Conservation (phyloP, 2,888 invertebrate species). For the Drosophila kuntzei region DNA sequence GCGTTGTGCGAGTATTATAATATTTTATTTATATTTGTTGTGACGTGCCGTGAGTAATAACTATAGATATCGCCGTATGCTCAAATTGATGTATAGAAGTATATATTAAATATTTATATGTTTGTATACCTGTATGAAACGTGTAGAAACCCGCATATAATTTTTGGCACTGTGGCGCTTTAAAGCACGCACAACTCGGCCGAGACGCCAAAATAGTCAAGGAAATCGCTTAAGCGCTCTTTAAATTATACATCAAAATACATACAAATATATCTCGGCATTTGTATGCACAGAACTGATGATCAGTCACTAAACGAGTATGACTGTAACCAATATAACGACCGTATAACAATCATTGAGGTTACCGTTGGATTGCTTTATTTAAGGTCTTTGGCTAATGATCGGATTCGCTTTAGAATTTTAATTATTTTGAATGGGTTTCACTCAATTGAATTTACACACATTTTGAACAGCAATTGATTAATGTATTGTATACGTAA, state of each 20-base stretch:
- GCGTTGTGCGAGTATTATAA: conserved; percentile 49
- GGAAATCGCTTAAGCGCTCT: conserved; percentile 52
- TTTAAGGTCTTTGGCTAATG: conserved; percentile 42
- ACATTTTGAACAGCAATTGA: background rate
- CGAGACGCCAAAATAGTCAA: conserved; percentile 62
- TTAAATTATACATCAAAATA: conserved; percentile 9
- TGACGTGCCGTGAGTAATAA: conserved; percentile 82
- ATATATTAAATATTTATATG: conserved; percentile 7
- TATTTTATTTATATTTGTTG: conserved; percentile 78
- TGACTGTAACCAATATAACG: conserved; percentile 10
- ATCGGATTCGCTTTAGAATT: conserved; percentile 26
- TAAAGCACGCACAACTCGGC: conserved; percentile 66
- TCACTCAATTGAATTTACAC: background rate
- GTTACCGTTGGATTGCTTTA: conserved; percentile 27
- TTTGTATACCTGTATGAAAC: conserved; percentile 49
- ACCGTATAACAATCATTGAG: conserved; percentile 42
- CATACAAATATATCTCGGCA: conserved; percentile 19
- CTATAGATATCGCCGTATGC: conserved; percentile 63
- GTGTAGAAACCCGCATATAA: conserved; percentile 60
- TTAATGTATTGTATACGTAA: background rate
- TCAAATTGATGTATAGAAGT: conserved; percentile 10
- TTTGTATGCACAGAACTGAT: conserved; percentile 62
- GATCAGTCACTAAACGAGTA: conserved; percentile 46
- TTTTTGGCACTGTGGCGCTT: conserved; percentile 58
- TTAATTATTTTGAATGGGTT: conserved; percentile 21